Evolutionary conservation across 2,113 vertebrate species (phyloP).

Genomic region (Copsychus sechellarum): DNA sequence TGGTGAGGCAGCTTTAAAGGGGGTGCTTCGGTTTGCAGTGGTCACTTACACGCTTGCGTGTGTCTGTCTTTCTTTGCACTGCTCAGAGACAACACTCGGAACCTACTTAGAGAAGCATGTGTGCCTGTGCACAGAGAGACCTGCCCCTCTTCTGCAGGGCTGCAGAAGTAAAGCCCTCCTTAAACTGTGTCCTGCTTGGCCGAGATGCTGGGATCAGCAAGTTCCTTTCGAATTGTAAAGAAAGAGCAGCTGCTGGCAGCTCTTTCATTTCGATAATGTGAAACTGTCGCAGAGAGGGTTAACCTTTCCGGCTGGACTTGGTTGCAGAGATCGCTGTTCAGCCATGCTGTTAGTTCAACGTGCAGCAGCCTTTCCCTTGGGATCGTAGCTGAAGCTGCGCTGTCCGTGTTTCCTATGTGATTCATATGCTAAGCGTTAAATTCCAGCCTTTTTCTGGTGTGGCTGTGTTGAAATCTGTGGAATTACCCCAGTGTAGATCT

Average conservation of each 20-base stretch:
- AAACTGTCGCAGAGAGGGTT: background rate
- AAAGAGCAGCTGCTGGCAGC: background rate
- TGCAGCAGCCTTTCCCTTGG: slow-evolving; percentile 17
- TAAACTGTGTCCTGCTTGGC: background rate
- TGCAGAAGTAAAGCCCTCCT: background rate
- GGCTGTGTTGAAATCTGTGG: slow-evolving; percentile 56
- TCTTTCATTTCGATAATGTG: background rate
- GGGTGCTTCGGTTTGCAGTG: background rate
- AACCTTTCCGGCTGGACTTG: background rate
- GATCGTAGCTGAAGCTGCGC: background rate
- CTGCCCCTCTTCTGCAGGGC: background rate
- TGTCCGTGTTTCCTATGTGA: slow-evolving; percentile 44
- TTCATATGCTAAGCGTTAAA: slow-evolving; percentile 47
- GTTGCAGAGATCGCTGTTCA: background rate
- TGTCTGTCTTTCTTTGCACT: background rate
- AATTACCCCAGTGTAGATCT: slow-evolving; percentile 35
- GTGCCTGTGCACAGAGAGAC: background rate
- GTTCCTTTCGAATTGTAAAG: background rate
- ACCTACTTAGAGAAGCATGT: background rate
- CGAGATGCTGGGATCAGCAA: background rate
- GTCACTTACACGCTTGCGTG: fast-evolving
- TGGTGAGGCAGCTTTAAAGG: background rate
- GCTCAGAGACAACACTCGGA: background rate
- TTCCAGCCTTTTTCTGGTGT: slow-evolving; percentile 41
- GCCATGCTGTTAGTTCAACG: background rate